Conservation (phyloP, 2,113 vertebrate species). For the Laticauda laticaudata region DNA sequence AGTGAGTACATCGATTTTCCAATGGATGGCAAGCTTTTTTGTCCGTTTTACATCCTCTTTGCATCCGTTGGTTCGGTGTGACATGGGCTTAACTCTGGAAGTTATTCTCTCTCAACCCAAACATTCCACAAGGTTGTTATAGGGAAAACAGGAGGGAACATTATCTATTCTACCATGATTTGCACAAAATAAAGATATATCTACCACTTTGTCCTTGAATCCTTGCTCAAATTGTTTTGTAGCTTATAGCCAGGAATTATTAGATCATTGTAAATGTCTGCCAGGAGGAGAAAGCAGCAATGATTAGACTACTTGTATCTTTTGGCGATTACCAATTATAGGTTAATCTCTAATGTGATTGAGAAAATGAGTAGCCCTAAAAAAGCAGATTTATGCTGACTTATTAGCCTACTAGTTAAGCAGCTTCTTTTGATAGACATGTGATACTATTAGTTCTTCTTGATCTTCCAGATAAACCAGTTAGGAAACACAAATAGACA, state of each 20-base stretch:
- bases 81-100: no score
- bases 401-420: neutral
- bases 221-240: neutral
- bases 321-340: neutral
- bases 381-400: neutral
- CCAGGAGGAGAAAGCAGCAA: neutral
- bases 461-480: neutral
- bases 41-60: no score
- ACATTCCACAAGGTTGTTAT: neutral
- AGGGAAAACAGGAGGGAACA: neutral
- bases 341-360: neutral
- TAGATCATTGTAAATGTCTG: neutral
- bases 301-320: neutral
- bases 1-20: no score
- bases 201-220: neutral
- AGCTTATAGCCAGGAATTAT: neutral
- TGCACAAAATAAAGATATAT: neutral
- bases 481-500: neutral
- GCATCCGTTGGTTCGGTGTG: no score
- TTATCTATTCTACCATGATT: neutral
- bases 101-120: neutral
- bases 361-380: neutral
- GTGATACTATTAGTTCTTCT: neutral
- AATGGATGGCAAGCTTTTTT: no score
- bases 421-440: neutral